These are phyloP conservation scores for Ormyrus nitidulus DNA, from an alignment of 2,888 invertebrate genomes.

Conservation along the genomic window DNA sequence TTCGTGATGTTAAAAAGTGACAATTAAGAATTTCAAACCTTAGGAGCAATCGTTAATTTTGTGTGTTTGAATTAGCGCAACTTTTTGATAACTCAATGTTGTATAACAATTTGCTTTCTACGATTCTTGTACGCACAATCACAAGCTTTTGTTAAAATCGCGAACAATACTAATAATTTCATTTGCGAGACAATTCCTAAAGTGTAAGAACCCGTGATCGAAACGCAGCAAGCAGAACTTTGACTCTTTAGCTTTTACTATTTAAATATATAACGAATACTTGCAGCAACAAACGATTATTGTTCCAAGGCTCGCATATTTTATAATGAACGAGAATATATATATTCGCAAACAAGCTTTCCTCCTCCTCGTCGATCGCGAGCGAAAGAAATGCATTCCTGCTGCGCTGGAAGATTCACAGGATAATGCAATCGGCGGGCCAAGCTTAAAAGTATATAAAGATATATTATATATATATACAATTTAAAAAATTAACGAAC, in stretches of 20 bases:
- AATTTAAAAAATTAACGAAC: slow-evolving; percentile 21
- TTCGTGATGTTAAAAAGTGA: too few relatives aligned
- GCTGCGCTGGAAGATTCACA: slow-evolving; percentile 28
- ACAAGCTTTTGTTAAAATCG: too few relatives aligned
- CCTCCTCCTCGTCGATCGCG: slow-evolving; percentile 24
- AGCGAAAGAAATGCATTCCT: slow-evolving; percentile 26
- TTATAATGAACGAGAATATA: neutral
- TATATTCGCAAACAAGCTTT: neutral
- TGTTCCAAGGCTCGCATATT: neutral
- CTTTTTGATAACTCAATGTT: neutral
- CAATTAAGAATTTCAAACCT: too few relatives aligned
- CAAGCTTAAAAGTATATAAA: slow-evolving; percentile 41
- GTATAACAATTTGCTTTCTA: neutral
- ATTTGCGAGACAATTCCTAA: too few relatives aligned
- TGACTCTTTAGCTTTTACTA: slow-evolving; percentile 1
- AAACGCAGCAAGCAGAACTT: too few relatives aligned
- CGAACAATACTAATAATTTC: too few relatives aligned
- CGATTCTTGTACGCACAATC: neutral
- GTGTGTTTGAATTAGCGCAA: too few relatives aligned
- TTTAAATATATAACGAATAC: slow-evolving; percentile 4
- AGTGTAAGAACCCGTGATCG: too few relatives aligned
- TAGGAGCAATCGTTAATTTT: too few relatives aligned
- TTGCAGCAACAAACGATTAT: neutral
- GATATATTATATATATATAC: slow-evolving; percentile 20
- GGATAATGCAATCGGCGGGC: slow-evolving; percentile 37